These are phyloP conservation scores for Athene cunicularia DNA, from an alignment of 2,113 vertebrate genomes.

Conservation along the genomic window DNA sequence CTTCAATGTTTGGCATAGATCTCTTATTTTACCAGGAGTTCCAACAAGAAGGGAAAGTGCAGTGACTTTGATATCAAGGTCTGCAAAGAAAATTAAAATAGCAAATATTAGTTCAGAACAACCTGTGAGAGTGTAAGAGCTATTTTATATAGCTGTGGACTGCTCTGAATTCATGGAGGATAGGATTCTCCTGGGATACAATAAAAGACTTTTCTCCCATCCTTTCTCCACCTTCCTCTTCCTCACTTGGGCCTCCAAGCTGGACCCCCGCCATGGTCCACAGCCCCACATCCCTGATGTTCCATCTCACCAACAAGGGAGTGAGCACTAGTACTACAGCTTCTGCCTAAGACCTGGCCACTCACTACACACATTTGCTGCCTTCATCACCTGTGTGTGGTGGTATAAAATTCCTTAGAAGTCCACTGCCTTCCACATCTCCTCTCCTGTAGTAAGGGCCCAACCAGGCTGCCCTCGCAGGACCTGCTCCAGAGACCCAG, in stretches of 20 bases:
- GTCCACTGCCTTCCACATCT: neutral
- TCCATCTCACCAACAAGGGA: rapidly evolving
- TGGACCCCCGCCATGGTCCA: neutral
- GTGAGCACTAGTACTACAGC: neutral
- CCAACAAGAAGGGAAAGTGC: neutral
- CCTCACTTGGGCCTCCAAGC: neutral
- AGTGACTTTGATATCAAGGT: constrained; percentile 29
- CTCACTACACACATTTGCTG: rapidly evolving
- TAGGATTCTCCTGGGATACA: neutral
- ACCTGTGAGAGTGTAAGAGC: neutral
- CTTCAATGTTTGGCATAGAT: constrained; percentile 25
- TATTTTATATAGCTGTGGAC: neutral
- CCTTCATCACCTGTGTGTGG: too few relatives aligned
- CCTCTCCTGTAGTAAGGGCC: neutral
- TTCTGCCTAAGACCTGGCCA: neutral
- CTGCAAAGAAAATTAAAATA: constrained; percentile 60
- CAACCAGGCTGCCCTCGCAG: neutral
- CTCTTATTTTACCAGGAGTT: constrained; percentile 34
- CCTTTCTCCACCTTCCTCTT: neutral
- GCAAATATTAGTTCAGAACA: constrained; percentile 53
- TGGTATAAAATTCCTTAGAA: neutral
- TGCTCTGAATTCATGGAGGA: neutral
- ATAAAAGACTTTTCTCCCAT: neutral
- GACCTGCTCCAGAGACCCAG: neutral
- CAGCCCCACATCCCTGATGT: neutral